Evolutionary conservation across 2,797 vertebrate genomes (phyloP), one percentile per base, ranked within the genome.

Genomic region (Avahi laniger): DNA sequence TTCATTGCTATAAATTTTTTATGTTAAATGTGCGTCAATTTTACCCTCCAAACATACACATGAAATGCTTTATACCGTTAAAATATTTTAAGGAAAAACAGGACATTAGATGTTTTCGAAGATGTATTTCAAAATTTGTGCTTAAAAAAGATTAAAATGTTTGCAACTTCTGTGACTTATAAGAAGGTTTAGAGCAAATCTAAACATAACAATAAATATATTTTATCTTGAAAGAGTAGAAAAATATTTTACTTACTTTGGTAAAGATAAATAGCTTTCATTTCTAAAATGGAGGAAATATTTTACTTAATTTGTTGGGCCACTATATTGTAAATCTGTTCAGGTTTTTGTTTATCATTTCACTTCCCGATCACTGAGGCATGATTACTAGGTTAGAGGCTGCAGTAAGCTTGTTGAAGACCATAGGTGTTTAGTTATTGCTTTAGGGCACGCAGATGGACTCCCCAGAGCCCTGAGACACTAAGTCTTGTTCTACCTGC

Each of bases 371-470:
- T 87, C 15, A 65, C 5, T 54, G 89, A 98, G 84, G 78, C 72
- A 86, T 84, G 97, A 86, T 98, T 98, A 97, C 75, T 78, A 94
- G 96, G 96, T 96, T 89, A 96, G 90, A 96, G 52, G 65, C 92
- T 85, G 46, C 20, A 20, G 63, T 73, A 65, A 84, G 89, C 91
- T 97, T 76, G 0, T 4, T 38, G 91, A 94, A 95, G 75, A 96
- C 93, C 94, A 92, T 52, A 80, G 61, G 92, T 89, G 35, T 97
- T 98, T 82, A 94, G 82, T 94, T 94, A 78, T 59, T 54, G 93
- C 95, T 98, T 92, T 75, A 96, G 98, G 96, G 92, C 69, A 67
- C 0, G 0, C 94, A 95, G 95, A 57, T 30, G 41, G 89, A 65
- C 91, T 98, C 97, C 97, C 96, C 35, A 0, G 50, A 93, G 96